Evolutionary conservation across 2,797 vertebrate genomes (phyloP), one percentile per base, ranked within the genome.

Genomic region (Sebastes cheni): DNA sequence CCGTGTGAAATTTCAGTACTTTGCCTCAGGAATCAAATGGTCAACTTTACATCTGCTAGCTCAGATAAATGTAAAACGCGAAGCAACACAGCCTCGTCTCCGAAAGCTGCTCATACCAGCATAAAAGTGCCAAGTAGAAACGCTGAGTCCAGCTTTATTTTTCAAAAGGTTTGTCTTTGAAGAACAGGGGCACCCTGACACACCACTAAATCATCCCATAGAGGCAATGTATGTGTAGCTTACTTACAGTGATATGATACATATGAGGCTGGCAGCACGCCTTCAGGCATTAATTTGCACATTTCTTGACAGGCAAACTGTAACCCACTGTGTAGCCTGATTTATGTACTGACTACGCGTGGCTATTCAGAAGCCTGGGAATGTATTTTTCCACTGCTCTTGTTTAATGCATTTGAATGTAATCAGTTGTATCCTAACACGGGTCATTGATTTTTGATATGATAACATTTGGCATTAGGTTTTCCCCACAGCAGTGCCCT

Each of bases 131-230:
- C 55, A 59, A 9, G 34, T 12, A n/a, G 67, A 89, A 90, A 78
- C 0, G 83, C 84, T 87, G 85, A 87, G 74, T 60, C 58, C 76
- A 62, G 74, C 74, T 70, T 80, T 81, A 75, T 81, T 82, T 76
- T 86, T 81, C 55, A 27, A 78, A 84, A 75, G 70, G 66, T 83
- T 83, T 83, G 32, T 83, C 80, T 89, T 82, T 88, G 54, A 86
- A 81, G 82, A 91, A 60, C 80, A 80, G 62, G 34, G 34, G 50
- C 36, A 25, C 75, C n/a, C 69, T 84, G 91, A 84, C 84, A 83
- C 55, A 67, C 56, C 67, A 79, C 80, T 88, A 84, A 86, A 87
- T 91, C 83, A 84, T 82, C 67, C 42, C 25, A 29, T 58, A 36
- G 42, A 81, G 66, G 30, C 65, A 58, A 13, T 72, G 27, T 79